A percentile compares a stretch with the other conserved stretches of the same genome.
These are phyloP conservation scores for Sus scrofa DNA, from an alignment of 2,113 vertebrate genomes.

Conservation along the genomic window T2T-Sscrofa CM000812.6:238483501-238484000, in stretches of 20 bases:
- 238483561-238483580: not conserved
- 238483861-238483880: too few relatives aligned
- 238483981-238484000: too few relatives aligned
- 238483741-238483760: not conserved
- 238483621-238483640: not conserved
- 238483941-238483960: too few relatives aligned
- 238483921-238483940: too few relatives aligned
- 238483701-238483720: constrained; percentile 42
- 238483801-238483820: too few relatives aligned
- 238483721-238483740: not conserved
- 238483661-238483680: not conserved
- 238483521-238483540: not conserved
- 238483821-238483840: too few relatives aligned
- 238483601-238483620: not conserved
- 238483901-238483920: too few relatives aligned
- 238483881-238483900: too few relatives aligned
- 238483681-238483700: not conserved
- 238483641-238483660: not conserved
- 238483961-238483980: too few relatives aligned
- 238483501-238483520: not conserved
- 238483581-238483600: not conserved
- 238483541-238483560: not conserved
- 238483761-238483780: constrained; percentile 24
- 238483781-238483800: not conserved
- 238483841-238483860: too few relatives aligned